Evolutionary conservation across 2,888 invertebrate genomes (phyloP).

Genomic region (Heliconius hortense): DNA sequence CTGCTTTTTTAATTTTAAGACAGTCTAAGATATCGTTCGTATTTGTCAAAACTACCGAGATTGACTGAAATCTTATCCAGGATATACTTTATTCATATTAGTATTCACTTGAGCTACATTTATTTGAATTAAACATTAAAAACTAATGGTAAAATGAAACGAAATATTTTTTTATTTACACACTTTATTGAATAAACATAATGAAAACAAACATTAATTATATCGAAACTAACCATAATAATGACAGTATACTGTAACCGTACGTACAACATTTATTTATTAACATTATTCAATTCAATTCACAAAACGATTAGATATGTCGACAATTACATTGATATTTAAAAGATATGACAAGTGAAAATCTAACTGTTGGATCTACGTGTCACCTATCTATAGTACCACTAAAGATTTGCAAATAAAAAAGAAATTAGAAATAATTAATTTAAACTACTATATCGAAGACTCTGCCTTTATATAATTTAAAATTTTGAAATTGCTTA

Average conservation of each 20-base stretch:
- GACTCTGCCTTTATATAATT: constrained; percentile 32
- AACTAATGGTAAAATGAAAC: constrained; percentile 19
- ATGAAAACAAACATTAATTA: constrained; percentile 78
- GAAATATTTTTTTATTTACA: constrained; percentile 71
- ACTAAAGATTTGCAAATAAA: constrained; percentile 37
- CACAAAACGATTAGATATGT: constrained; percentile 80
- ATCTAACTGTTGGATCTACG: constrained; percentile 42
- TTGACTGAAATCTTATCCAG: no score
- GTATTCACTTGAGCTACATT: no score
- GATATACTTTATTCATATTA: no score
- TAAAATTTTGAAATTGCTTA: background rate
- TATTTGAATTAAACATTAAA: no score
- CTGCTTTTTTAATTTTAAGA: no score
- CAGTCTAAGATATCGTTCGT: no score
- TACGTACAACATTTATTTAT: constrained; percentile 77
- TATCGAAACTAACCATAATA: constrained; percentile 73
- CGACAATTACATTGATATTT: constrained; percentile 76
- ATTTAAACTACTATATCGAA: constrained; percentile 31
- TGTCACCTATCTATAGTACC: constrained; percentile 41
- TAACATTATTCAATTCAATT: constrained; percentile 77
- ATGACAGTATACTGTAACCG: constrained; percentile 76
- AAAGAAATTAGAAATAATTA: constrained; percentile 27
- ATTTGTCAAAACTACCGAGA: no score
- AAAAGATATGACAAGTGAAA: constrained; percentile 68
- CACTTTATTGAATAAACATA: constrained; percentile 82